Percentiles rank a stretch among this genome's conserved stretches.
Evolutionary conservation across 2,888 invertebrate genomes (phyloP).

Genomic region (Drosophila leonis): DNA sequence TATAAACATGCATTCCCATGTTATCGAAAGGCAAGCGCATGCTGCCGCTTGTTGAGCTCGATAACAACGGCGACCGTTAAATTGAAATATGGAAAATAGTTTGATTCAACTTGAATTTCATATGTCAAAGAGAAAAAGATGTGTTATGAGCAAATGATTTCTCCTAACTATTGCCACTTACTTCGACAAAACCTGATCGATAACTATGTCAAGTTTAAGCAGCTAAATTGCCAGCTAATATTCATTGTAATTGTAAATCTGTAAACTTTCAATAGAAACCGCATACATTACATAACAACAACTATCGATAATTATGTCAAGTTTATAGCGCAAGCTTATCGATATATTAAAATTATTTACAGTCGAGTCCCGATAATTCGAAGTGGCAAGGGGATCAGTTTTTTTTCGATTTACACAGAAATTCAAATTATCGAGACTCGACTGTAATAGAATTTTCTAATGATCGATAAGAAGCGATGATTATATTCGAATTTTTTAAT

Average conservation of each 20-base stretch:
- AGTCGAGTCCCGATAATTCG: too few relatives aligned
- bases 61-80: neutral
- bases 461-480: too few relatives aligned
- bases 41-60: neutral
- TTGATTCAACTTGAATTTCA: neutral
- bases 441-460: too few relatives aligned
- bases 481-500: too few relatives aligned
- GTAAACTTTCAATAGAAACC: neutral
- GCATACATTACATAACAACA: neutral
- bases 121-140: neutral
- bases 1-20: neutral
- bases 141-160: neutral
- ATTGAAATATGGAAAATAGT: slow-evolving; percentile 2
- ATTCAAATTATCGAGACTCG: too few relatives aligned
- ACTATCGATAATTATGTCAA: neutral
- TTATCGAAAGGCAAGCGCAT: slow-evolving; percentile 20
- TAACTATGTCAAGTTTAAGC: neutral
- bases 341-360: neutral
- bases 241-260: neutral
- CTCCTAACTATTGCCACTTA: neutral
- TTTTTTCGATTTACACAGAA: too few relatives aligned
- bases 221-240: neutral
- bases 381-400: too few relatives aligned
- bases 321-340: neutral
- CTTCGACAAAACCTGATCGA: neutral